Base-by-base conservation (phyloP, 2,888 invertebrate species). In the Lithosia quadra region DNA sequence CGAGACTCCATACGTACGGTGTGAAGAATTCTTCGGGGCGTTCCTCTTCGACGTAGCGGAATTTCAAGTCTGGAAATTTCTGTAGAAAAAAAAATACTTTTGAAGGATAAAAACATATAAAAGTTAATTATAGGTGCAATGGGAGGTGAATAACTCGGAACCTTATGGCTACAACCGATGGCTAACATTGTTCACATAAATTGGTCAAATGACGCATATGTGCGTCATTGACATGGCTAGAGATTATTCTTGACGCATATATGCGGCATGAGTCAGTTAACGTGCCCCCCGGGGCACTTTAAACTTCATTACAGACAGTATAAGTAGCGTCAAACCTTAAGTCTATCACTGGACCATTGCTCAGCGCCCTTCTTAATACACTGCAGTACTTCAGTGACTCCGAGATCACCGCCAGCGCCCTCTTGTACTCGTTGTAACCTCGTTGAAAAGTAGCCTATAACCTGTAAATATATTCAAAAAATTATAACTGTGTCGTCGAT, bases 21-120 rank as follows among this genome's bases (percentile, higher is more conserved):
- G 99, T 99, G 95, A 99, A 99, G 95, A 99, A 99, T 86, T 99
- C 99, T 90, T 99, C 99, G 0, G 99, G 99, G 69, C 98, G 97
- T 77, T 99, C 99, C 91, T 99, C 99, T 92, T 99, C 99, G 0
- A 99, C 99, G 88, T 99, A 99, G 79, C 99, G 98, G 95, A 99
- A 99, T 92, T 99, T 99, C 61, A 99, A 94, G 86, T 99, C 99
- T 0, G 99, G 99, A 91, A 99, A 99, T 97, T 99, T 99, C 98
- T 99, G 95, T 2, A 95, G 76, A 21, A 18, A n/a, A 65, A 67
- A 66, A 58, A 11, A 63, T 2, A 24, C 13, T 22, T 55, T 22
- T 22, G 3, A 9, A 55, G 18, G n/a, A n/a, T n/a, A n/a, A n/a
- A n/a, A n/a, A n/a, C n/a, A n/a, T n/a, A n/a, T n/a, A n/a, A n/a